Conservation (phyloP, 2,797 vertebrate genomes). For the Cottoperca gobio region DNA sequence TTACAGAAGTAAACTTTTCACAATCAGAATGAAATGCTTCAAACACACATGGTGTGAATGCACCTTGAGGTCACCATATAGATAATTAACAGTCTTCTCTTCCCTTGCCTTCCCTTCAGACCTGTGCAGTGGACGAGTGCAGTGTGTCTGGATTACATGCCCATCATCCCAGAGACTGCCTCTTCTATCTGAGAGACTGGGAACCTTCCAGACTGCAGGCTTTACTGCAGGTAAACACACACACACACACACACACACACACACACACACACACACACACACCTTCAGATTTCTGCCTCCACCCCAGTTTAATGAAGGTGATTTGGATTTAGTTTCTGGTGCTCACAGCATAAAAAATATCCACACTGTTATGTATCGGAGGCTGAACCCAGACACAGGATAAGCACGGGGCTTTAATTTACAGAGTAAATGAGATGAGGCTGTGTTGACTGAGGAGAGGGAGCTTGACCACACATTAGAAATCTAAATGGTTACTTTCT, state of each 20-base stretch:
- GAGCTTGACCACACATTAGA: no score
- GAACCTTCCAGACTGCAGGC: conserved; percentile 87
- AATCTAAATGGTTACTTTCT: no score
- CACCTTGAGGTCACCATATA: background rate
- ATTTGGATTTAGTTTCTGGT: no score
- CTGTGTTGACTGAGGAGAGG: no score
- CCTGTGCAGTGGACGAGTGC: conserved; percentile 89
- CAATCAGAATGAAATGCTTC: background rate
- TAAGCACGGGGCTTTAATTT: no score
- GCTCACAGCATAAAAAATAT: no score
- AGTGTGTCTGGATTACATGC: conserved; percentile 91
- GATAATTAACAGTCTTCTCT: background rate
- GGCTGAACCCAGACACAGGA: no score
- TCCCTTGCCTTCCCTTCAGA: conserved; percentile 68
- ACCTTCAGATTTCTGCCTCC: no score
- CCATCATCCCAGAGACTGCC: conserved; percentile 92
- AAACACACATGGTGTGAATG: background rate
- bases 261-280: conserved; percentile 18
- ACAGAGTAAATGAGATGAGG: no score
- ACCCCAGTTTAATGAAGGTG: no score
- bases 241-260: conserved; percentile 23
- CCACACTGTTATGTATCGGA: no score
- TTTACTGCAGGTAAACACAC: conserved; percentile 85
- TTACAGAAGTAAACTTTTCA: background rate
- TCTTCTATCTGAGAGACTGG: conserved; percentile 94